Conservation (phyloP, 2,888 invertebrate genomes). For the Trissolcus brochymenae region DNA sequence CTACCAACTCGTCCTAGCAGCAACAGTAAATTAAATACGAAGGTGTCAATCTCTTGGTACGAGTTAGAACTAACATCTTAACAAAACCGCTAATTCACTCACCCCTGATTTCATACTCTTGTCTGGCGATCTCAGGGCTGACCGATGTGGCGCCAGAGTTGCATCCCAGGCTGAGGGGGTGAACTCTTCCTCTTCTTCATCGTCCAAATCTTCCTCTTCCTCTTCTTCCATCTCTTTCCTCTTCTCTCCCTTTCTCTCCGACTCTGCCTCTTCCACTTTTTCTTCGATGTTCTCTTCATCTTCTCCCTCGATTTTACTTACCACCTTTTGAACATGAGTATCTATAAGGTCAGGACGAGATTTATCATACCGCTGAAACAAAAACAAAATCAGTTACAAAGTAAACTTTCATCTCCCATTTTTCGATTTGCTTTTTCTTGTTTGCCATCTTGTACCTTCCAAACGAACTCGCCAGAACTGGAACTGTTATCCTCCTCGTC, state of each 20-base stretch:
- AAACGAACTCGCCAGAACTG: conserved; percentile 87
- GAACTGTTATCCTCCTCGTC: conserved; percentile 78
- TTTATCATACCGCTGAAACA: conserved; percentile 69
- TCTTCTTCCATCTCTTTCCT: conserved; percentile 77
- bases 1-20: conserved; percentile 74
- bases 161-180: conserved; percentile 90
- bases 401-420: conserved; percentile 1
- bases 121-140: conserved; percentile 82
- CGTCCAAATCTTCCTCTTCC: conserved; percentile 16
- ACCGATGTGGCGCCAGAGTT: conserved; percentile 85
- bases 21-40: conserved; percentile 63
- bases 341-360: conserved; percentile 60
- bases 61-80: conserved; percentile 26
- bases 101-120: conserved; percentile 76
- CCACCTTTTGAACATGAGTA: conserved; percentile 53
- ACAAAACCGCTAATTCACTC: conserved; percentile 55
- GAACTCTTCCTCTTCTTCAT: conserved; percentile 78
- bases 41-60: conserved; percentile 46
- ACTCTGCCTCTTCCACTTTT: conserved; percentile 63
- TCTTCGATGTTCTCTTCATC: conserved; percentile 72
- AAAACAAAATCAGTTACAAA: conserved; percentile 14
- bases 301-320: conserved; percentile 49
- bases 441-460: conserved; percentile 80
- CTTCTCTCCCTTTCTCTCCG: conserved; percentile 45
- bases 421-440: too few relatives aligned